A percentile compares a stretch with the other conserved stretches of the same genome.
Evolutionary conservation across 2,113 vertebrate genomes (phyloP).

Genomic region (Rhabdornis inornatus): DNA sequence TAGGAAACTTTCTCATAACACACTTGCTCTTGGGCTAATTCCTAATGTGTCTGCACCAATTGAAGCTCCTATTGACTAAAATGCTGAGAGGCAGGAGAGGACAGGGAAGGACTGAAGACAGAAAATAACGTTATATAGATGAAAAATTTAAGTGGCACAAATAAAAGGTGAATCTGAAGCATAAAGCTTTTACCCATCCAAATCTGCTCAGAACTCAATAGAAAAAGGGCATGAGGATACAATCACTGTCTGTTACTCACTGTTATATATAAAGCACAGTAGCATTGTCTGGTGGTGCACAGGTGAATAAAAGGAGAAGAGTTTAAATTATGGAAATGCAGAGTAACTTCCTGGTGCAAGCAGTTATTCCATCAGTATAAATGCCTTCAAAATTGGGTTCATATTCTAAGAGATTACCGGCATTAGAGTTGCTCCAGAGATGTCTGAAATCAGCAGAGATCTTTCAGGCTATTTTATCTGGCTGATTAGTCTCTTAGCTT

Average conservation of each 20-base stretch:
- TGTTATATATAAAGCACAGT: background rate
- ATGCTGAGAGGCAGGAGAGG: background rate
- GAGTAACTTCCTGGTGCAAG: background rate
- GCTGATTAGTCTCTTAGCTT: background rate
- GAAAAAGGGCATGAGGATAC: background rate
- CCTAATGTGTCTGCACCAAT: background rate
- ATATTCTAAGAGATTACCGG: background rate
- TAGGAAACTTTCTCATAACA: background rate
- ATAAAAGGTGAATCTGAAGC: background rate
- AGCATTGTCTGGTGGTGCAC: background rate
- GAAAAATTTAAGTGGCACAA: background rate
- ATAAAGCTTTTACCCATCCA: background rate
- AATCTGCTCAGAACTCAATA: background rate
- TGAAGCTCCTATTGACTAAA: background rate
- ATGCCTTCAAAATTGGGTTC: background rate
- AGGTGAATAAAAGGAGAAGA: background rate
- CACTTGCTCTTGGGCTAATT: background rate
- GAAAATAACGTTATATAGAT: background rate
- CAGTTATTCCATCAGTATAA: background rate
- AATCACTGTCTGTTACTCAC: background rate
- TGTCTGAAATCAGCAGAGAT: background rate
- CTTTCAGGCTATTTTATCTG: conserved; percentile 8
- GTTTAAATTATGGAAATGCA: conserved; percentile 8
- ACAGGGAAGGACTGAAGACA: background rate
- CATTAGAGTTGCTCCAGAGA: background rate